A percentile compares a stretch with the other conserved stretches of the same genome.
phyloP scores from a whole-genome alignment of 2,888 invertebrate species.

The Nephrotoma appendiculata region DNA sequence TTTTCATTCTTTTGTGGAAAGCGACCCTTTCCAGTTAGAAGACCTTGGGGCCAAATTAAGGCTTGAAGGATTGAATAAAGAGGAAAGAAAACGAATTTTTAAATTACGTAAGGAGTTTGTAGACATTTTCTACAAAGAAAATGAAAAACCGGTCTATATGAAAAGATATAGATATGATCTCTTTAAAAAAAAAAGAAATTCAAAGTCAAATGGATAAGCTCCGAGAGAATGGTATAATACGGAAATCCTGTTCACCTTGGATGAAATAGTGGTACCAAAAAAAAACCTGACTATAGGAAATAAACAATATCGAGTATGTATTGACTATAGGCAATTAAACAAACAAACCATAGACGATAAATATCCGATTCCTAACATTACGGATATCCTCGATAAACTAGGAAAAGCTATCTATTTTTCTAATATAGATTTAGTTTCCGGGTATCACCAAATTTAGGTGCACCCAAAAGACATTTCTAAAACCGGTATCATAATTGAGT shows the following conservation, averaged over 20 bases:
- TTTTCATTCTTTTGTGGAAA: neutral
- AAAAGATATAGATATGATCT: neutral
- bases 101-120: too few relatives aligned
- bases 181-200: neutral
- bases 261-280: too few relatives aligned
- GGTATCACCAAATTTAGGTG: constrained; percentile 21
- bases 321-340: too few relatives aligned
- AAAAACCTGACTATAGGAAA: too few relatives aligned
- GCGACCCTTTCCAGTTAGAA: neutral
- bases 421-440: constrained; percentile 18
- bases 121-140: too few relatives aligned
- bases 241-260: neutral
- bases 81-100: too few relatives aligned
- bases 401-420: constrained; percentile 19
- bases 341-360: too few relatives aligned
- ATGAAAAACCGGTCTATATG: neutral
- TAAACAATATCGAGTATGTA: too few relatives aligned
- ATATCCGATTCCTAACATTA: too few relatives aligned
- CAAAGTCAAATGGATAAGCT: neutral
- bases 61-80: neutral
- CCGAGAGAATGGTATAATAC: neutral
- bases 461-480: constrained; percentile 15
- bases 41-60: neutral
- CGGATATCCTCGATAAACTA: too few relatives aligned
- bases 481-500: constrained; percentile 15